Evolutionary conservation across 2,888 invertebrate genomes (phyloP), one percentile per base, ranked within the genome.

Genomic region (Spodoptera picta): DNA sequence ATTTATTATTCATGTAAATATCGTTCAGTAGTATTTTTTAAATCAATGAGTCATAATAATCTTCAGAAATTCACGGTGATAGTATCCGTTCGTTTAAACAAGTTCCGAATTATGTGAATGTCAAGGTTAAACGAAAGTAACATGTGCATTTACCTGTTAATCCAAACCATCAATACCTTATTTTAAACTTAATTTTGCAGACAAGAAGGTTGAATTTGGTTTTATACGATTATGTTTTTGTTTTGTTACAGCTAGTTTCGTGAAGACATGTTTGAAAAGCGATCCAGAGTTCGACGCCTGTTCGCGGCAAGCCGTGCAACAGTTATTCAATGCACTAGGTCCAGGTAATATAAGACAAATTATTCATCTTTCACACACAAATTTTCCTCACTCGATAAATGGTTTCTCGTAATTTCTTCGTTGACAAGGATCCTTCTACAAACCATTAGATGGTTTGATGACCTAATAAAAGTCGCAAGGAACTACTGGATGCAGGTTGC

Each of bases 281-380:
- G 95, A 96, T 79, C 95, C 95, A 48, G 93, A 95, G 65, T 97
- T 97, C 80, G 92, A 95, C 51, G 96, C 96, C 70, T 97, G 97
- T 83, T 97, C 97, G 2, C 95, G 95, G 10, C 88, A 94, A 63
- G 96, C 97, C 43, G 96, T 97, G 3, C 97, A 97, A 86, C 92
- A 94, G 64, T 82, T 97, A n/a, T 97, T 97, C 83, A 91, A 95
- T 80, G 95, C 95, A 70, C 89, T 96, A 73, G 92, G 95, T 67
- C 93, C 95, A 91, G 95, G 95, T 95, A 83, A 90, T 56, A 48
- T 54, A 54, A 36, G 14, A 4, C 1, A 27, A n/a, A 27, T 19
- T 1, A n/a, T 19, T 19, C 2, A 19, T 19, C 2, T 19, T 19
- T 19, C 19, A 19, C 19, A 19, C 19, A 19, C 19, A 19, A 19